These are phyloP conservation scores for Enteromius thamalakanensis DNA, from an alignment of 2,797 vertebrate genomes.

Conservation along the genomic window DNA sequence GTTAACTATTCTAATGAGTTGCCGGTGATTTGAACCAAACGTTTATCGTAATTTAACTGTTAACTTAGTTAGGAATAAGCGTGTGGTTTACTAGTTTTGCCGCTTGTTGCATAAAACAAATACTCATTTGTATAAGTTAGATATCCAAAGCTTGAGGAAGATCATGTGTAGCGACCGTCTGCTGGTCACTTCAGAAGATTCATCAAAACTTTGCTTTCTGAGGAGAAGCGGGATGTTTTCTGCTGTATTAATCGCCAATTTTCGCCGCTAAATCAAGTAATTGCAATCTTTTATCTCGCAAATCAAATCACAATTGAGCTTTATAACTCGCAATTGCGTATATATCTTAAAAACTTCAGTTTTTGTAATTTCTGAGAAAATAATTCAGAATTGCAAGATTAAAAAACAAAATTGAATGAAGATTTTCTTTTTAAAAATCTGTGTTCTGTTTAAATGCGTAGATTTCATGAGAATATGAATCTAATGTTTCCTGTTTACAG, in stretches of 20 bases:
- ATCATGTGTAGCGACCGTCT: neutral
- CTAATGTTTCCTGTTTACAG: neutral
- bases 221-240: neutral
- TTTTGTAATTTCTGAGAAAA: neutral
- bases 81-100: neutral
- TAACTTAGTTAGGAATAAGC: too few species aligned
- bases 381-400: neutral
- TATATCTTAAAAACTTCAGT: neutral
- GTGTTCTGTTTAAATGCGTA: neutral
- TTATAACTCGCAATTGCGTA: neutral
- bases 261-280: neutral
- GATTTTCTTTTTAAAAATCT: neutral
- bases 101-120: neutral
- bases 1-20: neutral
- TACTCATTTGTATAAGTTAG: neutral
- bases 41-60: too few species aligned
- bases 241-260: neutral
- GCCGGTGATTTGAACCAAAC: neutral
- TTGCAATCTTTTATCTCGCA: neutral
- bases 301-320: too few species aligned
- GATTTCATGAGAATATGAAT: neutral
- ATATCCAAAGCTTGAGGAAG: neutral
- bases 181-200: neutral
- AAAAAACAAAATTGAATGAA: neutral
- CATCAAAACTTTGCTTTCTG: neutral